These are phyloP conservation scores for Zosterops pallidus DNA, from an alignment of 2,113 vertebrate genomes.

Conservation along the genomic window DNA sequence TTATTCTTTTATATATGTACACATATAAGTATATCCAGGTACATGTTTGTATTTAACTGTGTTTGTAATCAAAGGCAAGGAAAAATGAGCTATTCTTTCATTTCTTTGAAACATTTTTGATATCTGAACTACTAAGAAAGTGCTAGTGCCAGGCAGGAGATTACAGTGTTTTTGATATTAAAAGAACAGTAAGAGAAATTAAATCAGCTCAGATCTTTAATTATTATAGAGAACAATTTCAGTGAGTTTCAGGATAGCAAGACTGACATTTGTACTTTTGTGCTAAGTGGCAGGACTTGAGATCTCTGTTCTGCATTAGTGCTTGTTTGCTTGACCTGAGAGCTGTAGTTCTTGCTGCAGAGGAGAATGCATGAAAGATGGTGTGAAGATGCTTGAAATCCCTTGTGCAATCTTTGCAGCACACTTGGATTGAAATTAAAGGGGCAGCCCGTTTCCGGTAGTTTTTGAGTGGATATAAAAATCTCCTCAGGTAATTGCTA, in stretches of 20 bases:
- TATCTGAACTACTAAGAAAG: background rate
- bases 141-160: background rate
- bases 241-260: background rate
- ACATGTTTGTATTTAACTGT: background rate
- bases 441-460: background rate
- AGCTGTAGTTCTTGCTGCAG: background rate
- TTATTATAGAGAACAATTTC: background rate
- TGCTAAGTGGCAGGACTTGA: background rate
- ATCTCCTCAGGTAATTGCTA: background rate
- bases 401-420: background rate
- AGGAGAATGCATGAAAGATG: background rate
- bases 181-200: background rate
- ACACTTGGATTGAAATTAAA: background rate
- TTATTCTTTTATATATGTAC: background rate
- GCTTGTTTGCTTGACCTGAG: background rate
- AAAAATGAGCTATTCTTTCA: background rate
- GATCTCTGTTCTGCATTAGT: background rate
- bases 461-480: background rate
- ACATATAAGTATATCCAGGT: background rate
- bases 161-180: background rate
- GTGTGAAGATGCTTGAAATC: background rate
- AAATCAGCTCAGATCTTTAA: background rate
- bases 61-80: background rate
- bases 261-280: background rate
- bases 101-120: background rate